phyloP scores from a whole-genome alignment of 2,797 vertebrate genomes.

The Myiothlypis chrysogaster region DNA sequence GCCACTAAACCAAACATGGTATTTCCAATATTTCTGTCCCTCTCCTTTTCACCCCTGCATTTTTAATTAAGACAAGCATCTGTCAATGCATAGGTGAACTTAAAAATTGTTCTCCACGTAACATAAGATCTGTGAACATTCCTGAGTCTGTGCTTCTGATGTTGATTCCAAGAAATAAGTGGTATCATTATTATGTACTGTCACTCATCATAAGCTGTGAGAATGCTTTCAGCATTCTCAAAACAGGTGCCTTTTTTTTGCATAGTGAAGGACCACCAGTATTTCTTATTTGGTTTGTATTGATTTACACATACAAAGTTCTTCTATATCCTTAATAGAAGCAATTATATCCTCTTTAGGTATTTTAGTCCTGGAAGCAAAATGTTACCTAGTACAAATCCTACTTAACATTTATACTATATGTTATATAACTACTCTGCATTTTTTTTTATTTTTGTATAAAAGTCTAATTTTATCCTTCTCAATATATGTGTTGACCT shows the following conservation, averaged over 20 bases:
- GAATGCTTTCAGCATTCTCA: background rate
- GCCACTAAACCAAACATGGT: background rate
- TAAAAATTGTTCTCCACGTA: background rate
- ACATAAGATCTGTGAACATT: background rate
- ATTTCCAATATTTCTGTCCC: background rate
- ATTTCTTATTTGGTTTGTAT: background rate
- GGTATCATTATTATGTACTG: background rate
- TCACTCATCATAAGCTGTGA: background rate
- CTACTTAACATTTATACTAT: constrained; percentile 6
- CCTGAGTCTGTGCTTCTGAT: background rate
- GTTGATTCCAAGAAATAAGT: background rate
- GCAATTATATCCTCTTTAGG: constrained; percentile 8
- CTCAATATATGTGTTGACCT: constrained; percentile 24
- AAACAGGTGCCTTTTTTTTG: background rate
- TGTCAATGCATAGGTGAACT: background rate
- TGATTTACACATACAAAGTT: background rate
- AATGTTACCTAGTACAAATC: background rate
- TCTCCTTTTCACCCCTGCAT: background rate
- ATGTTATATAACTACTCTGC: background rate
- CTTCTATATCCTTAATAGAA: background rate
- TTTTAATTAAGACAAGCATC: background rate
- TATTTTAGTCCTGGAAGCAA: constrained; percentile 14
- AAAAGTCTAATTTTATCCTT: constrained; percentile 12
- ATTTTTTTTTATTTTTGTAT: constrained; percentile 18
- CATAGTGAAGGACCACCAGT: background rate